Evolutionary conservation across 2,113 vertebrate species (phyloP).

Genomic region (Xenopus laevis): DNA sequence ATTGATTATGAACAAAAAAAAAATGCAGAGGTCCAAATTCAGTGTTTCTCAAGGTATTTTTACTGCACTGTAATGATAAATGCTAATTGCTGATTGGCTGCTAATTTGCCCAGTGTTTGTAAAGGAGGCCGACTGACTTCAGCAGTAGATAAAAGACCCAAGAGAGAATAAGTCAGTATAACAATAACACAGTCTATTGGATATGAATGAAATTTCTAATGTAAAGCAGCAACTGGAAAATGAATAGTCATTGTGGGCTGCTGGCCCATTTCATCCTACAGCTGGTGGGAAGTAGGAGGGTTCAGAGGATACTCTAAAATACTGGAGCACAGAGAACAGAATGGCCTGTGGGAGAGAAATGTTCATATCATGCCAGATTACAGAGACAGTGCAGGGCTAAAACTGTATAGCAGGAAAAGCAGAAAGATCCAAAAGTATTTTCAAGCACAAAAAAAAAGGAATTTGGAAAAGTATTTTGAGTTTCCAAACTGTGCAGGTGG

Average conservation of each 20-base stretch:
- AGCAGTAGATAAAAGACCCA: too few relatives aligned
- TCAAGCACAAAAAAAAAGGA: background rate
- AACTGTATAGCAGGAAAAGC: constrained; percentile 69
- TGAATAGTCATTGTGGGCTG: background rate
- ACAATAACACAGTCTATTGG: too few relatives aligned
- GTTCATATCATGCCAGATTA: constrained; percentile 71
- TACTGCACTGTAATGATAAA: too few relatives aligned
- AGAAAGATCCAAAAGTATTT: background rate
- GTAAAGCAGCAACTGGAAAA: too few relatives aligned
- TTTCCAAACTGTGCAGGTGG: background rate
- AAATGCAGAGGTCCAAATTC: too few relatives aligned
- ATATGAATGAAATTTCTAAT: too few relatives aligned
- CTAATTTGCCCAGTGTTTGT: too few relatives aligned
- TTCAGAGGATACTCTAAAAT: background rate
- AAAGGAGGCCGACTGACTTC: too few relatives aligned
- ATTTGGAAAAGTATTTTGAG: background rate
- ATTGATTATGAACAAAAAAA: too few relatives aligned
- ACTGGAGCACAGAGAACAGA: constrained; percentile 59
- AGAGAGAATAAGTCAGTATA: too few relatives aligned
- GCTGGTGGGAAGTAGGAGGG: background rate
- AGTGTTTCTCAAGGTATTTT: too few relatives aligned
- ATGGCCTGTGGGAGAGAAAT: constrained; percentile 68
- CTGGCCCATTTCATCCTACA: background rate
- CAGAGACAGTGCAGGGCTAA: constrained; percentile 64
- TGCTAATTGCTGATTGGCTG: too few relatives aligned